Conservation (phyloP, 2,797 vertebrate species). For the Iguana delicatissima region DNA sequence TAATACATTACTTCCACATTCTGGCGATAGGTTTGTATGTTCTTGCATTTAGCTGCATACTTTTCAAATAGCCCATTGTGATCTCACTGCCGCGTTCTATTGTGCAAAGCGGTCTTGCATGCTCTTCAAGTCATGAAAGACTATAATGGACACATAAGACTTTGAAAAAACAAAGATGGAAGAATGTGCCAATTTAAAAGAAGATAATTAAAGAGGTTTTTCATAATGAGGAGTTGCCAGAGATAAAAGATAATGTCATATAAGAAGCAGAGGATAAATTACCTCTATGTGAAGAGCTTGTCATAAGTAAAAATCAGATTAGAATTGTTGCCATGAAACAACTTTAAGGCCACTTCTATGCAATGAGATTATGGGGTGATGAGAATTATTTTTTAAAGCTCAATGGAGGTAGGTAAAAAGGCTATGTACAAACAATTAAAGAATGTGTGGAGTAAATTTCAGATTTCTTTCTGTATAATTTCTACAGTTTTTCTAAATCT, state of each 20-base stretch:
- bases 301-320: neutral
- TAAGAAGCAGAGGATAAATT: neutral
- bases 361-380: neutral
- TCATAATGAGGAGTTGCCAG: neutral
- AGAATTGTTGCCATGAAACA: conserved; percentile 12
- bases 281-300: neutral
- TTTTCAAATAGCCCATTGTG: neutral
- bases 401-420: conserved; percentile 42
- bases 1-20: no score
- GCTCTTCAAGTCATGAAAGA: neutral
- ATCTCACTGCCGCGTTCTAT: neutral
- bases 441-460: conserved; percentile 18
- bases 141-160: neutral
- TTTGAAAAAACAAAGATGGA: neutral
- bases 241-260: conserved; percentile 2
- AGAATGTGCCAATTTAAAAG: conserved; percentile 4
- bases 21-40: neutral
- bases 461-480: conserved; percentile 61
- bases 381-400: neutral
- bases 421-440: conserved; percentile 47
- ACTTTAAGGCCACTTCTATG: neutral
- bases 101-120: neutral
- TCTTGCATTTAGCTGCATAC: neutral
- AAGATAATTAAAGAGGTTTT: neutral
- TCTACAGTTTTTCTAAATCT: neutral